Base-by-base conservation (phyloP, 2,888 invertebrate species). In the Apotomis capreana region DNA sequence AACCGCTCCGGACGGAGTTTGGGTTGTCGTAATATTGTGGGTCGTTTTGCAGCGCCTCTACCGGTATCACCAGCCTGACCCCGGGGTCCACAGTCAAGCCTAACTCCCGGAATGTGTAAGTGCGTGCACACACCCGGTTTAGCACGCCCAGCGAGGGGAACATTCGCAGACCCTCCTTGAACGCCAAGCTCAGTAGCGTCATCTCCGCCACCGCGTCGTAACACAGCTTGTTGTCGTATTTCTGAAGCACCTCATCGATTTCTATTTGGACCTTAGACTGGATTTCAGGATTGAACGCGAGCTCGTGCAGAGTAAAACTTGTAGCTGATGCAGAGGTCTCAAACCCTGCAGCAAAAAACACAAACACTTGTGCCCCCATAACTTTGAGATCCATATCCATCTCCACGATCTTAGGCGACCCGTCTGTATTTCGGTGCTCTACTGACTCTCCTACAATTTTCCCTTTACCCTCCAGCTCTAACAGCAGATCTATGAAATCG, bases 341-440 rank as follows among this genome's bases (percentile, higher is more conserved):
- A 64, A 87, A 88, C 0, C 89, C 89, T n/a, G 88, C 90, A 0
- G 80, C 80, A 70, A 83, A 85, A 70, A 86, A 85, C 4, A 82
- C 74, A 37, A 84, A 79, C 0, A 82, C 81, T 68, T 85, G 83
- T 0, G 83, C 84, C 4, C 82, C 79, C 44, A 87, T 79, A 5
- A 84, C 26, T 8, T 78, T 76, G 36, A 84, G 82, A 37, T 84
- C 80, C 8, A 85, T 55, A 37, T 80, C 79, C 13, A 85, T 71
- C 75, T 85, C 83, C 0, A 79, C 81, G 10, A 73, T 74, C 8
- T 75, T 65, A 0, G 83, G 78, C 0, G 77, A 69, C 2, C 81
- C 81, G 51, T 83, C 83, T 3, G 75, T 65, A 60, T 81, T 80
- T 3, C 40, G 49, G 36, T 78, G 74, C 68, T 84, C 82, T 9